These are phyloP conservation scores for Atta texana DNA, from an alignment of 1,140 invertebrate species.

Conservation along the genomic window DNA sequence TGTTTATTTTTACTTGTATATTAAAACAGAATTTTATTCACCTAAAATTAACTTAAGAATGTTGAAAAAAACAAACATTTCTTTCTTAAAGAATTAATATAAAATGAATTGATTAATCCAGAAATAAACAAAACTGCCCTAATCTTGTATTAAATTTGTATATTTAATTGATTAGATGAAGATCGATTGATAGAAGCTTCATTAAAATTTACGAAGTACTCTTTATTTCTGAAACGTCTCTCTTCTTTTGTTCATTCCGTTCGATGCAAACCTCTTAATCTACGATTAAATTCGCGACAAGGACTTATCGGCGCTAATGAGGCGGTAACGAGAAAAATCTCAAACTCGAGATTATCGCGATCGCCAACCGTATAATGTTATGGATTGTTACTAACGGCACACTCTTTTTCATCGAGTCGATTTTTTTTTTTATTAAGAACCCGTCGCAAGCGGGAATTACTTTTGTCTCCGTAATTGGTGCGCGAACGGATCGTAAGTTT, in stretches of 20 bases:
- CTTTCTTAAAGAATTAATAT: neutral
- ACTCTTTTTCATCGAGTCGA: conserved; percentile 40
- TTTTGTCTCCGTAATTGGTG: conserved; percentile 55
- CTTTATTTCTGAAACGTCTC: conserved; percentile 4
- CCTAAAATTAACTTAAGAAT: neutral
- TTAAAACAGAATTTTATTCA: neutral
- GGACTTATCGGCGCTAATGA: conserved; percentile 55
- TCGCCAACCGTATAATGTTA: conserved; percentile 52
- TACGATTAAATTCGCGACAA: conserved; percentile 44
- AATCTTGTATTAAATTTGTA: neutral
- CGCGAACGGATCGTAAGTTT: conserved; percentile 36
- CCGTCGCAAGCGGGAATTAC: conserved; percentile 50
- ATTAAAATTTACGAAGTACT: neutral
- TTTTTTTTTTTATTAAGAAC: conserved; percentile 50
- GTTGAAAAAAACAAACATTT: neutral
- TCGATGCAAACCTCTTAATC: conserved; percentile 38
- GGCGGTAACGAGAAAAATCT: conserved; percentile 56
- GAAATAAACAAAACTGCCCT: neutral
- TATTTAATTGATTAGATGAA: neutral
- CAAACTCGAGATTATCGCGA: conserved; percentile 45
- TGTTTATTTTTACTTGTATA: neutral
- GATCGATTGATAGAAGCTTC: neutral
- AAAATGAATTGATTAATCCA: neutral
- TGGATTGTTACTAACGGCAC: conserved; percentile 42
- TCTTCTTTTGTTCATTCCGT: conserved; percentile 7